These are phyloP conservation scores for Scaptomyza tumidula DNA, from an alignment of 2,888 invertebrate species.

Conservation along the genomic window DNA sequence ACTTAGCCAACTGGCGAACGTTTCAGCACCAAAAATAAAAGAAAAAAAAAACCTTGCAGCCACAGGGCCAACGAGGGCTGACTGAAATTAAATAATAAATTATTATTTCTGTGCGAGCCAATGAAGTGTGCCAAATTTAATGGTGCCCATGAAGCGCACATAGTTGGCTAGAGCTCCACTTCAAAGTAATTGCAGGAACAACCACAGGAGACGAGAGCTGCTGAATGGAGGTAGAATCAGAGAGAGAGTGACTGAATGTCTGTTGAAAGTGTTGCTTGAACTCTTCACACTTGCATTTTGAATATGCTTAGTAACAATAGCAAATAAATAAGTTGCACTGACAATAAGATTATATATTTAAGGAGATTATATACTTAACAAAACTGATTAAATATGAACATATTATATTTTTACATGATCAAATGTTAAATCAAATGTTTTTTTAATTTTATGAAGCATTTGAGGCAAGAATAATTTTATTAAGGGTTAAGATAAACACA, in stretches of 20 bases:
- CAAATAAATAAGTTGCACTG: background rate
- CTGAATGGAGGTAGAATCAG: background rate
- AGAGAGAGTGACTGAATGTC: background rate
- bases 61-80: slow-evolving; percentile 18
- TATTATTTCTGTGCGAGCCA: slow-evolving; percentile 73
- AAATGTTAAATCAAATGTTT: too few relatives aligned
- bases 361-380: too few relatives aligned
- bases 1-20: slow-evolving; percentile 39
- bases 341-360: background rate
- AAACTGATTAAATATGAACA: too few relatives aligned
- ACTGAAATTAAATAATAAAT: slow-evolving; percentile 76
- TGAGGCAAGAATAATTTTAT: too few relatives aligned
- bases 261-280: background rate
- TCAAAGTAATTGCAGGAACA: slow-evolving; percentile 73
- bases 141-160: slow-evolving; percentile 60
- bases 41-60: background rate
- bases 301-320: background rate
- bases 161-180: slow-evolving; percentile 72
- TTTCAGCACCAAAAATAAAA: slow-evolving; percentile 3
- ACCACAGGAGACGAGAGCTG: background rate
- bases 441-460: too few relatives aligned
- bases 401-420: too few relatives aligned
- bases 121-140: slow-evolving; percentile 80
- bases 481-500: too few relatives aligned
- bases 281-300: background rate